Conservation (phyloP, 2,797 vertebrate genomes). For the Rousettus madagascariensis region DNA sequence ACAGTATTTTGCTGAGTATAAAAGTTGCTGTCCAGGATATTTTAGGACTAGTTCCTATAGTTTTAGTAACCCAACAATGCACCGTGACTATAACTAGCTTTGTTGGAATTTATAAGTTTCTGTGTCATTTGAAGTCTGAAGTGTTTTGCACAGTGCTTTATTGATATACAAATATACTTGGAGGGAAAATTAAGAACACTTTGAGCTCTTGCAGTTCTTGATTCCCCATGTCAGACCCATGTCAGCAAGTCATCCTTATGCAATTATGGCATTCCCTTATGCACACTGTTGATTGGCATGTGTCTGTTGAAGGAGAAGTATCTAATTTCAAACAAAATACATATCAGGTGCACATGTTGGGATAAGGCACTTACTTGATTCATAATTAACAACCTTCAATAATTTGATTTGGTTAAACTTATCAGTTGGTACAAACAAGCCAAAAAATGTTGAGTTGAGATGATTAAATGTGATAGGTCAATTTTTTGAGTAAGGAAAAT, state of each 20-base stretch:
- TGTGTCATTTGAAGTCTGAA: rapidly evolving
- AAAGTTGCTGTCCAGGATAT: background rate
- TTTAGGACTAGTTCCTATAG: background rate
- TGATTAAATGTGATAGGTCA: background rate
- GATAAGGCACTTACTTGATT: constrained; percentile 40
- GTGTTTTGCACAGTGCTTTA: background rate
- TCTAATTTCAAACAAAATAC: constrained; percentile 78
- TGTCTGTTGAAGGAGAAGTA: constrained; percentile 69
- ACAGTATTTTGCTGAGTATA: background rate
- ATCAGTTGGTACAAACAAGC: constrained; percentile 13
- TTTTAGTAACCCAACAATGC: background rate
- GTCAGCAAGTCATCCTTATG: constrained; percentile 46
- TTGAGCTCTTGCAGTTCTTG: background rate
- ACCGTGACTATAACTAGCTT: background rate
- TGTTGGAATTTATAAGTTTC: background rate
- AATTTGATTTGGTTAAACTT: constrained; percentile 40
- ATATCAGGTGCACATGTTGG: constrained; percentile 71
- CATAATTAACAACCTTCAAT: constrained; percentile 44
- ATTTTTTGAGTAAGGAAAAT: constrained; percentile 13
- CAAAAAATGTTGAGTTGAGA: constrained; percentile 25
- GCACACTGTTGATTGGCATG: constrained; percentile 68
- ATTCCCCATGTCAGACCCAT: constrained; percentile 3
- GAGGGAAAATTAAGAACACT: constrained; percentile 25
- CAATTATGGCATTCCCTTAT: constrained; percentile 63
- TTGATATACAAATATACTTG: background rate